Base-by-base conservation (phyloP, 2,797 vertebrate species). In the Sitta carolinensis region DNA sequence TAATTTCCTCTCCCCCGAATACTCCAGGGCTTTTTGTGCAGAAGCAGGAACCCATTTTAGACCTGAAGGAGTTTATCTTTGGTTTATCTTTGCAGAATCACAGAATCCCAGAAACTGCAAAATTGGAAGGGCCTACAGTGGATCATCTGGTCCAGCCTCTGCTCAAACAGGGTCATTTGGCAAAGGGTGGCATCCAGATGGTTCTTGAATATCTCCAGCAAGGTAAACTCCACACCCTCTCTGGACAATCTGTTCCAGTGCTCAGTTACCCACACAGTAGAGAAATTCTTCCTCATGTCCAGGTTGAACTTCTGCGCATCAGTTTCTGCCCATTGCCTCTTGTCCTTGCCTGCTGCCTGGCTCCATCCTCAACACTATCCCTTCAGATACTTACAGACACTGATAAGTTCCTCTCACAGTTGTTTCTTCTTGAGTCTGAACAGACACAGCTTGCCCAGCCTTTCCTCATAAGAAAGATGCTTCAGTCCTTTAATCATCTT, bases 251-350 rank as follows among this genome's bases (percentile, higher is more conserved):
- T 68, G 5, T 62, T 42, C 16, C 19, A 20, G 13, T 23, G 30
- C 5, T 9, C 1, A 1, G 11, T 68, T 7, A 68, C 5, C 11
- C 5, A 10, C 4, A 36, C 7, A 25, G 26, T 13, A 55, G 55
- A 62, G 36, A 62, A 48, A 30, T 36, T 68, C 15, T 48, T 82
- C 27, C 16, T 42, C 5, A 15, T 43, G 20, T 55, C 82, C 42
- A 62, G 4, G 13, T 42, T 25, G 22, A 43, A 48, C 22, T 68
- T 61, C 32, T 20, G 10, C 34, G 16, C 22, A 19, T 54, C 18
- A 32, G 8, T 42, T 61, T 42, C 54, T 54, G 10, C 48, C 12
- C 5, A 0, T 42, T 61, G 34, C 10, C 30, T 48, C 62, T 42
- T 75, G 21, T 12, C 15, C 26, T 54, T 36, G 8, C 34, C 26